phyloP scores from a whole-genome alignment of 2,113 vertebrate genomes.

The Hippocampus abdominalis region DNA sequence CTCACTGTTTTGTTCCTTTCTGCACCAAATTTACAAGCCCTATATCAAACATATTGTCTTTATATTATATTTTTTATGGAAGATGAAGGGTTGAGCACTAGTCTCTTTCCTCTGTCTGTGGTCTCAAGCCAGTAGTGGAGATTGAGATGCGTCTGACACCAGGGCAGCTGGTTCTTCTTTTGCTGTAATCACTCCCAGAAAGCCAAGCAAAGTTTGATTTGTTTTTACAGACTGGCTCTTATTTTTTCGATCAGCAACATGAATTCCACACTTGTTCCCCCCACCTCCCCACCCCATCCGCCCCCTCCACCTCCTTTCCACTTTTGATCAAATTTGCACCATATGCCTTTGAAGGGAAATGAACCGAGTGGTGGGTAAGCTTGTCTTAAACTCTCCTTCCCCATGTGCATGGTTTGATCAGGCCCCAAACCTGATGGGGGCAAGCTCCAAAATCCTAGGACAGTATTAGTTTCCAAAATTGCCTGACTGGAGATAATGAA shows the following conservation, averaged over 20 bases:
- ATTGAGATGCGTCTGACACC: conserved; percentile 60
- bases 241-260: conserved; percentile 75
- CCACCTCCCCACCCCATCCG: conserved; percentile 26
- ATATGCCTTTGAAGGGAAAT: conserved; percentile 75
- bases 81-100: conserved; percentile 50
- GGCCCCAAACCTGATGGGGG: conserved; percentile 57
- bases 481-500: conserved; percentile 69
- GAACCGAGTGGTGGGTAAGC: conserved; percentile 62
- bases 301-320: conserved; percentile 30
- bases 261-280: conserved; percentile 30
- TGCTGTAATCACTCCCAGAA: conserved; percentile 75
- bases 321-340: conserved; percentile 80
- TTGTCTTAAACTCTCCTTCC: conserved; percentile 63
- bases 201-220: conserved; percentile 66
- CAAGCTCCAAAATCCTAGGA: conserved; percentile 54
- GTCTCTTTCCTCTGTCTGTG: conserved; percentile 27
- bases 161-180: conserved; percentile 75
- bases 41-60: background rate
- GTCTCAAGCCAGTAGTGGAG: conserved; percentile 49
- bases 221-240: conserved; percentile 70
- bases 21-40: background rate
- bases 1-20: background rate
- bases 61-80: conserved; percentile 7
- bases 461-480: conserved; percentile 73
- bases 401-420: conserved; percentile 67